Evolutionary conservation across 37 sponge, comb jelly and placozoan species (phyloP), one percentile per base, ranked within the genome.

Genomic region (Eunapius fragilis): DNA sequence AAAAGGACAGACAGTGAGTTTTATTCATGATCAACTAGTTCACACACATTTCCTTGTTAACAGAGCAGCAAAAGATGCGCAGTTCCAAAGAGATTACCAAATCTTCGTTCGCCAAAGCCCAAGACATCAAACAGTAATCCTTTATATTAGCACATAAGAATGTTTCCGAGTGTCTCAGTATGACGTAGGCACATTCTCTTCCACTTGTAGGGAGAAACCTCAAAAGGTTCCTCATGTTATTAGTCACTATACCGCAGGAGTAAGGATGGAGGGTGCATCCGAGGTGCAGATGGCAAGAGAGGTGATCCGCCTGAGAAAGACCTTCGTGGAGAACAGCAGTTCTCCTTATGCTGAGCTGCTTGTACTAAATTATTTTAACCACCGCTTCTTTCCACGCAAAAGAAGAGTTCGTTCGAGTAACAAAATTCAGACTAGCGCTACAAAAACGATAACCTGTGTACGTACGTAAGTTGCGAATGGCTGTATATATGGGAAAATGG

Each of bases 331-430:
- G 45, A 82, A 88, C 35, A 77, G 69, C 17, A 89, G 91, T 49
- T 94, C 94, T 31, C 94, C 94, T 34, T 94, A 94, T 80, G 88
- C 94, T 19, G 92, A 94, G 82, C 94, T 91, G 12, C 77, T 89
- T 19, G 17, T 58, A 17, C 58, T 58, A 58, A 58, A 58, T 58
- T 58, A 58, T 58, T 58, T 58, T 58, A 58, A 58, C 6, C 6
- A 41, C 58, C 58, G 58, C 58, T 58, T 58, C 14, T 19, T 58
- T 11, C 22, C 58, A 17, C 58, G 14, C 14, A 58, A 58, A 11
- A 58, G 22, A 58, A 17, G 41, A 41, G 6, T 41, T n/a, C n/a
- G n/a, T n/a, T n/a, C n/a, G n/a, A n/a, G n/a, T n/a, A n/a, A n/a
- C n/a, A n/a, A n/a, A n/a, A n/a, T n/a, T n/a, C n/a, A n/a, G n/a